Evolutionary conservation across 1,140 invertebrate species (phyloP).

Genomic region (Lanistes nyassanus): DNA sequence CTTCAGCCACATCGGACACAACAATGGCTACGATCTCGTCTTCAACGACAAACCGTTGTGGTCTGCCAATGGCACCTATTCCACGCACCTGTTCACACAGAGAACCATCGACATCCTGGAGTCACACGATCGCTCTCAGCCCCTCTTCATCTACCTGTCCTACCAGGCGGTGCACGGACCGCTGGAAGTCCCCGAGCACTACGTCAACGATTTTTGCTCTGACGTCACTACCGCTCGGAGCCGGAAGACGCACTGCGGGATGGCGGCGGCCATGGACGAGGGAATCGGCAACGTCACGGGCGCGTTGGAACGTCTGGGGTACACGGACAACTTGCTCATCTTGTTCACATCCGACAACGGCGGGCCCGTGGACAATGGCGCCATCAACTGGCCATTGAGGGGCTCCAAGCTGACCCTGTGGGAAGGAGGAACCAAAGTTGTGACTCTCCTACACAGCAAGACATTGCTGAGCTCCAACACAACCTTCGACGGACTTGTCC

Average conservation of each 20-base stretch:
- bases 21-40: slow-evolving; percentile 41
- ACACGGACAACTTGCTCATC: slow-evolving; percentile 46
- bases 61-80: slow-evolving; percentile 42
- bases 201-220: slow-evolving; percentile 32
- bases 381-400: slow-evolving; percentile 13
- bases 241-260: slow-evolving; percentile 2
- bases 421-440: slow-evolving; percentile 35
- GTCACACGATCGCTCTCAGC: slow-evolving; percentile 15
- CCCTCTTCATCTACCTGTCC: slow-evolving; percentile 46
- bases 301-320: slow-evolving; percentile 50
- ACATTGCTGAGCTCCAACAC: slow-evolving; percentile 7
- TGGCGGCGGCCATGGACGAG: slow-evolving; percentile 26
- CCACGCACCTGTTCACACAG: slow-evolving; percentile 48
- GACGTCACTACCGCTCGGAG: background rate
- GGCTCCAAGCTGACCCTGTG: background rate
- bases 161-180: slow-evolving; percentile 46
- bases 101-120: slow-evolving; percentile 3
- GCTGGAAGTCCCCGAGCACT: slow-evolving; percentile 55
- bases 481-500: background rate
- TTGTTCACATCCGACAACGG: slow-evolving; percentile 49
- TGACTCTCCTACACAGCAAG: slow-evolving; percentile 14
- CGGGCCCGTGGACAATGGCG: background rate
- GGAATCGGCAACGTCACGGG: slow-evolving; percentile 23
- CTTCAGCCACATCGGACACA: slow-evolving; percentile 52
- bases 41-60: slow-evolving; percentile 54